A percentile compares a stretch with the other conserved stretches of the same genome.
phyloP scores from a whole-genome alignment of 2,797 vertebrate genomes.

The Paramormyrops hopkinsi region DNA sequence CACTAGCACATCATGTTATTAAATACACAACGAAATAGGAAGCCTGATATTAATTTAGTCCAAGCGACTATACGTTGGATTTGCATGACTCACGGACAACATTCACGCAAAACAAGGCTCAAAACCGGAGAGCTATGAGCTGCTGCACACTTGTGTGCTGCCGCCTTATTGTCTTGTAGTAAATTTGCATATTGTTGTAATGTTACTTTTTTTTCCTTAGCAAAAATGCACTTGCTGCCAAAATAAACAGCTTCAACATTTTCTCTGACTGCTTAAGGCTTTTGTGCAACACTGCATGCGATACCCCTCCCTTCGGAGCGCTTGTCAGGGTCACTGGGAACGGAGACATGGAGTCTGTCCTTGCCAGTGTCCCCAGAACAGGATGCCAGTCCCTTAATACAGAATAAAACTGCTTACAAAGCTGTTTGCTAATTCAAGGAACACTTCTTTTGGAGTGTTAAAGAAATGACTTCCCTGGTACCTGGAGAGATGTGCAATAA shows the following conservation, averaged over 20 bases:
- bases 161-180: not conserved
- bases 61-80: not conserved
- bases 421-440: not conserved
- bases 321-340: not conserved
- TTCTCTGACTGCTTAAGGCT: not conserved
- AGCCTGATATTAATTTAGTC: not conserved
- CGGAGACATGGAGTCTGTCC: not conserved
- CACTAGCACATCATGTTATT: not conserved
- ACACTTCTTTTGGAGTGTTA: not conserved
- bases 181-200: not conserved
- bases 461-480: not conserved
- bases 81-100: not conserved
- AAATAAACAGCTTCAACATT: not conserved
- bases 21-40: not conserved
- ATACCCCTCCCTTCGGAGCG: not conserved
- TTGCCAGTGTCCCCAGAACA: not conserved
- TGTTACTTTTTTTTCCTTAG: not conserved
- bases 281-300: not conserved
- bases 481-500: not conserved
- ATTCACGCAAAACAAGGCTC: not conserved
- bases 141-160: not conserved
- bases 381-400: not conserved
- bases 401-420: not conserved
- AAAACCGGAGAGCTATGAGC: not conserved
- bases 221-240: not conserved